Evolutionary conservation across 2,888 invertebrate genomes (phyloP).

Genomic region (Ochropleura plecta): DNA sequence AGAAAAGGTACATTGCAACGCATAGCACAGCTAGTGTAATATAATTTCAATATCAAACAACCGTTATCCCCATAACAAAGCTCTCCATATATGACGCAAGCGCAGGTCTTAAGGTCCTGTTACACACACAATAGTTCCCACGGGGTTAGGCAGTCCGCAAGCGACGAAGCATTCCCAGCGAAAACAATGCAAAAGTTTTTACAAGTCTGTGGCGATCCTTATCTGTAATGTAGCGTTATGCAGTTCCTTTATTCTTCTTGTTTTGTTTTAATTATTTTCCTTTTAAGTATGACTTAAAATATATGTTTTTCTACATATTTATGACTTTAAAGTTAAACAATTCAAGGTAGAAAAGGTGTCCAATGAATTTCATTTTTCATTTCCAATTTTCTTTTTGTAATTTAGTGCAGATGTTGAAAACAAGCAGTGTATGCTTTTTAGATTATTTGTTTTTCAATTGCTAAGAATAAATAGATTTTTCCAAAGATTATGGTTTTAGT

Average conservation of each 20-base stretch:
- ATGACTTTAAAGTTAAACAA: too few relatives aligned
- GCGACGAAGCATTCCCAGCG: slow-evolving; percentile 68
- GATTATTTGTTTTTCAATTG: not conserved
- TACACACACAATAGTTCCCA: slow-evolving; percentile 72
- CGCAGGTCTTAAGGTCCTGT: slow-evolving; percentile 61
- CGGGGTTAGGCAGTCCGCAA: slow-evolving; percentile 73
- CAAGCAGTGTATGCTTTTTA: not conserved
- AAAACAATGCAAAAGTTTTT: slow-evolving; percentile 69
- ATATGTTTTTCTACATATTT: not conserved
- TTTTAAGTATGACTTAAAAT: not conserved
- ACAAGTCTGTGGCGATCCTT: slow-evolving; percentile 66
- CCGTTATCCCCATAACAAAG: slow-evolving; percentile 63
- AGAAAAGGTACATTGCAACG: too few relatives aligned
- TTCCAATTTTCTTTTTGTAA: too few relatives aligned
- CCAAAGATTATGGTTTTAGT: not conserved
- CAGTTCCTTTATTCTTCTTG: slow-evolving; percentile 68
- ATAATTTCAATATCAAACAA: slow-evolving; percentile 29
- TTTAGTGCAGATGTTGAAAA: not conserved
- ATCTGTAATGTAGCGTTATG: slow-evolving; percentile 62
- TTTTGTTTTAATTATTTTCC: slow-evolving; percentile 10
- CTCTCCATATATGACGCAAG: slow-evolving; percentile 55
- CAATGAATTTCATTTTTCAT: not conserved
- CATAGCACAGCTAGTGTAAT: not conserved
- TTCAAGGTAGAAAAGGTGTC: not conserved
- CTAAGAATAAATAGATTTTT: not conserved